Evolutionary conservation across 2,113 vertebrate genomes (phyloP).

Genomic region (Ovis aries): ARS-UI_Ramb_v3.0 NC_056055.1:8533501-8534000

Average conservation of each 20-base stretch:
- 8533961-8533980: background rate
- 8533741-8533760: background rate
- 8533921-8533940: background rate
- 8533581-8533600: background rate
- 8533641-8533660: background rate
- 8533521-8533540: background rate
- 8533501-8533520: background rate
- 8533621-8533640: background rate
- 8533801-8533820: background rate
- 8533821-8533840: background rate
- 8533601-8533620: background rate
- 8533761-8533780: background rate
- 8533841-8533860: too few relatives aligned
- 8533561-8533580: background rate
- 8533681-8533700: too few relatives aligned
- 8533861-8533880: background rate
- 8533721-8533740: background rate
- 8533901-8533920: background rate
- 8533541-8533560: background rate
- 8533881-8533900: background rate
- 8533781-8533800: background rate
- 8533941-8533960: background rate
- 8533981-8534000: background rate
- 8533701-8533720: too few relatives aligned
- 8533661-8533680: background rate